Conservation (phyloP, 2,888 invertebrate species). For the Pyrocoelia pectoralis region DNA sequence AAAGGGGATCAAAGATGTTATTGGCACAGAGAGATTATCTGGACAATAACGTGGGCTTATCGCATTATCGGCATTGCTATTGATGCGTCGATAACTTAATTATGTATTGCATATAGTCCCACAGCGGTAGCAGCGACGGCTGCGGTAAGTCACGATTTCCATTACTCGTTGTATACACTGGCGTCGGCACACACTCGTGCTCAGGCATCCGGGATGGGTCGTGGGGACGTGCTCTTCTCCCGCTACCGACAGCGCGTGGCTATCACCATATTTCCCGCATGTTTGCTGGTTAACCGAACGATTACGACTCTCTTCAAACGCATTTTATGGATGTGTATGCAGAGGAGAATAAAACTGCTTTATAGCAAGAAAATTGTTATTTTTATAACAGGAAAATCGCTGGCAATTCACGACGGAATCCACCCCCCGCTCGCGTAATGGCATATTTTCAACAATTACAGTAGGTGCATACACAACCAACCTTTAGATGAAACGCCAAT, state of each 20-base stretch:
- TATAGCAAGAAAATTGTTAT: constrained; percentile 52
- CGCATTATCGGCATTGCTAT: constrained; percentile 36
- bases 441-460: constrained; percentile 12
- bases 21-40: constrained; percentile 29
- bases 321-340: constrained; percentile 49
- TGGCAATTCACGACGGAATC: constrained; percentile 42
- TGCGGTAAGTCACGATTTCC: constrained; percentile 55
- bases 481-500: constrained; percentile 42
- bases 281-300: constrained; percentile 48
- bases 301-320: constrained; percentile 50
- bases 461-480: constrained; percentile 7
- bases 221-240: constrained; percentile 48
- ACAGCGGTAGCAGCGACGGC: constrained; percentile 41
- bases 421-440: background rate
- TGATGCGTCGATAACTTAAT: constrained; percentile 47
- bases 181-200: constrained; percentile 51
- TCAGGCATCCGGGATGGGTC: constrained; percentile 48
- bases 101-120: constrained; percentile 44
- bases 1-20: constrained; percentile 22
- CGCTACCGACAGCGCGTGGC: constrained; percentile 41
- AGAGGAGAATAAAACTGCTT: constrained; percentile 51
- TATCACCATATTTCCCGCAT: constrained; percentile 46
- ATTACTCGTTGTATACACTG: constrained; percentile 56
- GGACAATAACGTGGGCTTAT: constrained; percentile 36
- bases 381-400: constrained; percentile 51